Evolutionary conservation across 2,113 vertebrate genomes (phyloP).

Genomic region (Puma concolor): DNA sequence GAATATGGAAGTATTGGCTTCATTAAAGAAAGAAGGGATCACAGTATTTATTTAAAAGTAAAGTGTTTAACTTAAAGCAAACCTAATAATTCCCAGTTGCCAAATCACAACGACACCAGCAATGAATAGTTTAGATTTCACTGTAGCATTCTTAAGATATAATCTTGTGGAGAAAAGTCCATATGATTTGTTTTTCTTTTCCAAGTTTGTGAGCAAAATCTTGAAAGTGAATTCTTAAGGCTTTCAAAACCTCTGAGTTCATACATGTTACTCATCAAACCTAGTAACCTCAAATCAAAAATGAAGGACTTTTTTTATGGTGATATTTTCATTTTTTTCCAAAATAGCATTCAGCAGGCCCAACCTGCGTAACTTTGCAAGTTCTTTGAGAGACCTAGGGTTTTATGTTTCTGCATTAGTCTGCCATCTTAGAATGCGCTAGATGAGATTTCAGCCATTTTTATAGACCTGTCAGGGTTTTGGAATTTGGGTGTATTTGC

Average conservation of each 20-base stretch:
- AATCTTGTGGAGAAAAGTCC: neutral
- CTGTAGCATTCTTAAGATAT: neutral
- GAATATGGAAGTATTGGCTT: neutral
- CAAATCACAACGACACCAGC: neutral
- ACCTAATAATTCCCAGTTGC: neutral
- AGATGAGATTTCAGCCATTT: neutral
- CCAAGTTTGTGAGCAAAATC: neutral
- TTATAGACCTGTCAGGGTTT: neutral
- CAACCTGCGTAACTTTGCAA: neutral
- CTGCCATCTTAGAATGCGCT: neutral
- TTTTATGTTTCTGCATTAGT: neutral
- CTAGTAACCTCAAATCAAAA: neutral
- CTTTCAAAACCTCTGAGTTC: neutral
- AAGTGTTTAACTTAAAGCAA: slow-evolving; percentile 12
- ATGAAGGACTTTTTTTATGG: neutral
- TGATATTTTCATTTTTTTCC: slow-evolving; percentile 3
- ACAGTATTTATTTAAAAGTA: neutral
- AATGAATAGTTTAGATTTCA: neutral
- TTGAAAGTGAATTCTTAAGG: neutral
- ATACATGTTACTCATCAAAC: slow-evolving; percentile 2
- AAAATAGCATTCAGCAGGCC: neutral
- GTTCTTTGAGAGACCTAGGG: neutral
- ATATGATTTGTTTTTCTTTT: neutral
- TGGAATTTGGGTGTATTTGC: neutral
- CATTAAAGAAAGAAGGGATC: neutral